Evolutionary conservation across 2,888 invertebrate genomes (phyloP).

Genomic region (Galerucella calmariensis): DNA sequence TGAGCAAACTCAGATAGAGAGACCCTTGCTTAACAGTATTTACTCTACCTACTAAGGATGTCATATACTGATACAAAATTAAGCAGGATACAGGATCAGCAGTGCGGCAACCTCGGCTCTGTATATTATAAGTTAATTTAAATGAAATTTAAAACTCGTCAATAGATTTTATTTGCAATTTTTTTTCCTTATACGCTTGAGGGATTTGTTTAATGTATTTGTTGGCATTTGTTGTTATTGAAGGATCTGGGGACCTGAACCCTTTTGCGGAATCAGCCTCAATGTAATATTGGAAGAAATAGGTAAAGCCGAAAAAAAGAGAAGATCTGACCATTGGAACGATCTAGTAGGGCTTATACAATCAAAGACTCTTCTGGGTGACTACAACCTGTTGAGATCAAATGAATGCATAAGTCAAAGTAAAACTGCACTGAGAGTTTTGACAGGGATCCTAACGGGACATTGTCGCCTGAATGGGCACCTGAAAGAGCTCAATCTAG

Average conservation of each 20-base stretch:
- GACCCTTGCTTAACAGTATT: slow-evolving; percentile 46
- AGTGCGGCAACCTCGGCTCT: slow-evolving; percentile 28
- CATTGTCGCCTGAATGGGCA: too few species aligned
- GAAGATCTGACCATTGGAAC: too few species aligned
- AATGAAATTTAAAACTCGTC: slow-evolving; percentile 34
- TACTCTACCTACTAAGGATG: slow-evolving; percentile 43
- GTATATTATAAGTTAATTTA: slow-evolving; percentile 31
- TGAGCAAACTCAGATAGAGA: slow-evolving; percentile 38
- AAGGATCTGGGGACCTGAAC: neutral
- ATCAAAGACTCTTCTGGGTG: too few species aligned
- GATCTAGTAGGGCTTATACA: too few species aligned
- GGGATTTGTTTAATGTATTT: slow-evolving; percentile 7
- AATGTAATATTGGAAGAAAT: too few species aligned
- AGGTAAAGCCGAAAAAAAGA: too few species aligned
- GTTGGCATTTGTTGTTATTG: neutral
- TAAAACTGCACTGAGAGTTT: too few species aligned
- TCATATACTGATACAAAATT: slow-evolving; percentile 46
- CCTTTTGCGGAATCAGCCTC: too few species aligned
- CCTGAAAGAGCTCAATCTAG: too few species aligned
- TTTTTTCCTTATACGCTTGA: neutral
- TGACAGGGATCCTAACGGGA: too few species aligned
- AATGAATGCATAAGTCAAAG: too few species aligned
- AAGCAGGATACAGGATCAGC: slow-evolving; percentile 33
- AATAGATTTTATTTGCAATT: slow-evolving; percentile 7
- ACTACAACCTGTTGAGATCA: too few species aligned